Percentiles rank a stretch among this genome's conserved stretches.
Conservation (phyloP, 1,140 invertebrate genomes). For the Pseudomyrmex concolor region DNA sequence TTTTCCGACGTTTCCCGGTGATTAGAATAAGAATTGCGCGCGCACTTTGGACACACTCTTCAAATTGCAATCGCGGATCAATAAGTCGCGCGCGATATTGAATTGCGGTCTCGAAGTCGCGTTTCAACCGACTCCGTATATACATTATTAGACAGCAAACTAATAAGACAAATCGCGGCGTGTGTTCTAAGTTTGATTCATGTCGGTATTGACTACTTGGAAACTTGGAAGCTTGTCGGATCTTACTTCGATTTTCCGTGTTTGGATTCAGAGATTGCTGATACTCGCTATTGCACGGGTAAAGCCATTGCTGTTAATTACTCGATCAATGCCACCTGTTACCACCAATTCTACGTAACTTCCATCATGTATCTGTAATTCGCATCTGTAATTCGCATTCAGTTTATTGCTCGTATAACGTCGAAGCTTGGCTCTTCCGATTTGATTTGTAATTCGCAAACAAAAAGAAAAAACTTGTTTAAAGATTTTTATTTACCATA, state of each 20-base stretch:
- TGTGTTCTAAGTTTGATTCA: slow-evolving; percentile 1
- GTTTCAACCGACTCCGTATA: neutral
- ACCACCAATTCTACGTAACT: slow-evolving; percentile 13
- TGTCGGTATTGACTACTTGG: slow-evolving; percentile 27
- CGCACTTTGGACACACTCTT: neutral
- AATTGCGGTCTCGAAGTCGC: neutral
- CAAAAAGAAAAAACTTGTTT: too few species aligned
- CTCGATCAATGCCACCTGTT: slow-evolving; percentile 43
- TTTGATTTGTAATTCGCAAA: too few species aligned
- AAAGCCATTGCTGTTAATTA: slow-evolving; percentile 35
- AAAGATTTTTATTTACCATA: too few species aligned
- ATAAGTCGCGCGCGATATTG: neutral
- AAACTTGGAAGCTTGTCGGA: slow-evolving; percentile 33
- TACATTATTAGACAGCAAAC: neutral
- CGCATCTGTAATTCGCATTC: neutral
- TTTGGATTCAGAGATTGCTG: slow-evolving; percentile 45
- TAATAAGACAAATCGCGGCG: slow-evolving; percentile 11
- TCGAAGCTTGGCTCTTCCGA: too few species aligned
- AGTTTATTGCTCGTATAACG: neutral
- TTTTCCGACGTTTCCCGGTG: neutral
- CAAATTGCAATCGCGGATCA: neutral
- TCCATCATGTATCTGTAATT: slow-evolving; percentile 14
- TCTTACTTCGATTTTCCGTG: slow-evolving; percentile 19
- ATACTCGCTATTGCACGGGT: slow-evolving; percentile 31
- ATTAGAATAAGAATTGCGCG: neutral